phyloP scores from a whole-genome alignment of 2,113 vertebrate species.

The Pseudorectes ferrugineus region DNA sequence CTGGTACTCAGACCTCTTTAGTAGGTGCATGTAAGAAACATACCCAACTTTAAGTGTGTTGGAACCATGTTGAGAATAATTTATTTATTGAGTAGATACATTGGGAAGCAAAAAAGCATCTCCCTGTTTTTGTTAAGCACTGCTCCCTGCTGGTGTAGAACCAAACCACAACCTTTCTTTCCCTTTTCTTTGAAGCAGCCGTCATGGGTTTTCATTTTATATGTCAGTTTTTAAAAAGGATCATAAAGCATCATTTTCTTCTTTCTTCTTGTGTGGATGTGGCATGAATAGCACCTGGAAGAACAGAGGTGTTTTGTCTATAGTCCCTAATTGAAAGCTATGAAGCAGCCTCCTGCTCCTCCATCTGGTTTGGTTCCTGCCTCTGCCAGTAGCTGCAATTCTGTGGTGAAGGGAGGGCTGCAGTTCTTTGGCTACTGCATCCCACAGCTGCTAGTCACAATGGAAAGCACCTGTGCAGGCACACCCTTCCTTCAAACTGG shows the following conservation, averaged over 20 bases:
- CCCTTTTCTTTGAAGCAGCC: not conserved
- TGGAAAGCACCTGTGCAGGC: not conserved
- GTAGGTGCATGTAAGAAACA: not conserved
- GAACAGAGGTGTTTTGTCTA: not conserved
- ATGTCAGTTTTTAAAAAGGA: not conserved
- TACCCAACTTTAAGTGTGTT: accelerated
- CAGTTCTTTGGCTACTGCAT: not conserved
- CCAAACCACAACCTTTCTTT: not conserved
- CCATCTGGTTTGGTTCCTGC: not conserved
- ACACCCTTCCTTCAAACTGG: not conserved
- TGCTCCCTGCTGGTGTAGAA: slow-evolving; percentile 36
- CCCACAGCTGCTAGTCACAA: not conserved
- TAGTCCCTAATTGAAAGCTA: not conserved
- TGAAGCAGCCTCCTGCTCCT: not conserved
- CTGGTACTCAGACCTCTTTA: not conserved
- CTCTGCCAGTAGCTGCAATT: accelerated
- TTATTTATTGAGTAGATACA: not conserved
- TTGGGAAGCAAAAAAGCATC: not conserved
- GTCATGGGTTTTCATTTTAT: not conserved
- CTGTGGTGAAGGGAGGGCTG: not conserved
- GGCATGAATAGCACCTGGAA: not conserved
- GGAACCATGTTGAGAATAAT: not conserved
- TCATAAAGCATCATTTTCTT: not conserved
- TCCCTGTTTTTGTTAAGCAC: not conserved
- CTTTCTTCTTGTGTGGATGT: not conserved